Evolutionary conservation across 2,888 invertebrate species (phyloP).

Genomic region (Aromia moschata): DNA sequence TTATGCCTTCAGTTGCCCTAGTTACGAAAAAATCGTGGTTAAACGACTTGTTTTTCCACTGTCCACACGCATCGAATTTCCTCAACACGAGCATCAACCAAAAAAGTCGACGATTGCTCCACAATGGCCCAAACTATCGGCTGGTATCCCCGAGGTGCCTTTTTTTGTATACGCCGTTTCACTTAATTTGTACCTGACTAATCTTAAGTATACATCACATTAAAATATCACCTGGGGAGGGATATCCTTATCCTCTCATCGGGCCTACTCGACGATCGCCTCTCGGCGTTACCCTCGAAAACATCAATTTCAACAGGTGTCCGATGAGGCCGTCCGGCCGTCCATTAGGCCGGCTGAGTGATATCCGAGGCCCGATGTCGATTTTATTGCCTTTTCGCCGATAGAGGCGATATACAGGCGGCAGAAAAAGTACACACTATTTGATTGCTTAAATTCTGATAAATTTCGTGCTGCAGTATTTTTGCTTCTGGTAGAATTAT

Average conservation of each 20-base stretch:
- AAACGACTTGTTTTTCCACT: no score
- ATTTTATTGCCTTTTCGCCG: background rate
- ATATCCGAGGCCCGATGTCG: background rate
- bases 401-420: background rate
- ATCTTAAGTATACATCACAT: conserved; percentile 29
- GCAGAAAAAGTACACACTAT: no score
- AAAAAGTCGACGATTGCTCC: no score
- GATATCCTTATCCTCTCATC: conserved; percentile 25
- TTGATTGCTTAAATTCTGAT: no score
- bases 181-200: conserved; percentile 34
- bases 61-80: no score
- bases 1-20: no score
- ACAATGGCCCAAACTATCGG: no score
- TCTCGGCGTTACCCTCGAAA: conserved; percentile 17
- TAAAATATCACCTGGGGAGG: conserved; percentile 32
- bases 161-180: conserved; percentile 21
- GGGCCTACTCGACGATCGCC: conserved; percentile 22
- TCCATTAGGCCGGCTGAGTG: conserved; percentile 4
- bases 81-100: no score
- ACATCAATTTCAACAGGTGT: conserved; percentile 25
- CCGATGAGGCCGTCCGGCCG: conserved; percentile 8
- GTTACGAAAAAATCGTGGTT: no score
- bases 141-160: background rate
- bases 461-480: no score
- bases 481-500: no score